Evolutionary conservation across 2,797 vertebrate genomes (phyloP), one percentile per base, ranked within the genome.

Genomic region (Thaleichthys pacificus): DNA sequence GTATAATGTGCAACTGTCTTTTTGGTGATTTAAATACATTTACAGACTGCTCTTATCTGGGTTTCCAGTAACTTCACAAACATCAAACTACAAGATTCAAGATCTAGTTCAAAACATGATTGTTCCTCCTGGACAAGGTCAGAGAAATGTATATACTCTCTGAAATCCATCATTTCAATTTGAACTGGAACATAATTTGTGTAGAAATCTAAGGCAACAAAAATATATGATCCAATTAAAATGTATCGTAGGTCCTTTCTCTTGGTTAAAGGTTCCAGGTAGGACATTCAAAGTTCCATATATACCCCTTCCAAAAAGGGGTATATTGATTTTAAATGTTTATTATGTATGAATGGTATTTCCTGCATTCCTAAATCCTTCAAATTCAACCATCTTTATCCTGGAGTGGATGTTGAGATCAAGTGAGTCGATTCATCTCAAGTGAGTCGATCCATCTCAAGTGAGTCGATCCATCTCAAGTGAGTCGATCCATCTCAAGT

Each of bases 11-110:
- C 26, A 73, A 68, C 3, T 49, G 64, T 63, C 15, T 56, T 57
- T 80, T 78, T 12, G 71, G 66, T 74, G 54, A 61, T 64, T 77
- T 42, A 26, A 67, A 15, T 74, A 81, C 69, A 82, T 78, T 80
- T 82, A 88, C 79, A 72, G 68, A 82, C 69, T 24, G 75, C 42
- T 70, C 54, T 57, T 47, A 42, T 42, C 38, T 47, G 9, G 28
- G 28, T 30, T 30, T 30, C 28, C 42, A 47, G 42, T 14, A 60
- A 75, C 66, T 60, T 38, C 56, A 71, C 67, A 77, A 57, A 35
- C 6, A 42, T 63, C 47, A 68, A 49, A 4, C 26, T 21, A 69
- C 30, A 21, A 5, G 38, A 69, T 70, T 42, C 69, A 71, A 56
- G 32, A 66, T 5, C 67, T 70, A 64, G 4, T 62, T 68, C n/a